Percentiles rank a stretch among this genome's conserved stretches.
These are phyloP conservation scores for Perca schrenkii DNA, from an alignment of 2,113 vertebrate genomes.

Conservation along the genomic window DNA sequence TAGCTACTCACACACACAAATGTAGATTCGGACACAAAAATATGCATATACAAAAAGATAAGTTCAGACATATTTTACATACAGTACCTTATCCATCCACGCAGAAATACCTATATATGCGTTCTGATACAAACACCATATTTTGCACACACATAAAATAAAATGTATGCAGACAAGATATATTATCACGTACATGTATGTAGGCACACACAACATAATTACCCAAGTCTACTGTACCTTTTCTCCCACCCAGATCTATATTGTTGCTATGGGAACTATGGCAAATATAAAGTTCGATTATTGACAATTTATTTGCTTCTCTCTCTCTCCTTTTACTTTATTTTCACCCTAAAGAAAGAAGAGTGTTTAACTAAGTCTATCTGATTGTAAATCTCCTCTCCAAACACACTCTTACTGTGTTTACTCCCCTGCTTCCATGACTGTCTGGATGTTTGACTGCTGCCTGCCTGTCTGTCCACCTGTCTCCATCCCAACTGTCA, in stretches of 20 bases:
- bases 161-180: slow-evolving; percentile 10
- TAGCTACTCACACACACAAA: not conserved
- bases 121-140: not conserved
- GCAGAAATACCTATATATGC: not conserved
- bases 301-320: slow-evolving; percentile 39
- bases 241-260: slow-evolving; percentile 14
- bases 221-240: slow-evolving; percentile 21
- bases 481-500: slow-evolving; percentile 51
- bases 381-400: slow-evolving; percentile 47
- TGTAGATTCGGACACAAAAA: not conserved
- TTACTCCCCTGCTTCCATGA: slow-evolving; percentile 38
- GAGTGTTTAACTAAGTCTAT: slow-evolving; percentile 36
- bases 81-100: not conserved
- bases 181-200: not conserved
- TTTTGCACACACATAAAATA: not conserved
- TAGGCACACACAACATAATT: slow-evolving; percentile 17
- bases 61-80: not conserved
- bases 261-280: slow-evolving; percentile 57
- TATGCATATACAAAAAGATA: not conserved
- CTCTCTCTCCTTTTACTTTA: not conserved
- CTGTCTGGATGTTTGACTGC: slow-evolving; percentile 64
- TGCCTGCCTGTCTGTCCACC: slow-evolving; percentile 70
- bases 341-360: not conserved
- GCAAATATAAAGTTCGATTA: slow-evolving; percentile 51
- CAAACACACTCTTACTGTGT: slow-evolving; percentile 54